Percentiles rank a stretch among this genome's conserved stretches.
These are phyloP conservation scores for Scaptodrosophila lebanonensis DNA, from an alignment of 1,140 invertebrate genomes.

Conservation along the genomic window DNA sequence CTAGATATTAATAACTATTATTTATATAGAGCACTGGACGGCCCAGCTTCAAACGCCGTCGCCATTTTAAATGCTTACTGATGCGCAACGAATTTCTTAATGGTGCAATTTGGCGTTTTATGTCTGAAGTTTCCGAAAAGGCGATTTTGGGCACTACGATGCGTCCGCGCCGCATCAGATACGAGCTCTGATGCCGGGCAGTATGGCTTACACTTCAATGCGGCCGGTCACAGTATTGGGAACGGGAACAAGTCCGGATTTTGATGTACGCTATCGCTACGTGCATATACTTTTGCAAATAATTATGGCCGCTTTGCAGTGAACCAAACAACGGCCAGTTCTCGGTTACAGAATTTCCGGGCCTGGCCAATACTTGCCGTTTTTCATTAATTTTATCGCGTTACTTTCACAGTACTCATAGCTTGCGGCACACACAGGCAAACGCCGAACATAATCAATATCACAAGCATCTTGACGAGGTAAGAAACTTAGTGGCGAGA, in stretches of 20 bases:
- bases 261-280: conserved; percentile 62
- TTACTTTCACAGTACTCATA: conserved; percentile 52
- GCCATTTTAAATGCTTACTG: conserved; percentile 74
- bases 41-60: conserved; percentile 6
- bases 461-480: too few species aligned
- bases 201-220: too few species aligned
- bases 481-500: too few species aligned
- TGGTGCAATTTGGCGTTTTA: conserved; percentile 76
- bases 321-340: conserved; percentile 17
- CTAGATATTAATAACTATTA: conserved; percentile 75
- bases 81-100: conserved; percentile 77
- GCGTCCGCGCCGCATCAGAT: background rate
- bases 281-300: conserved; percentile 74
- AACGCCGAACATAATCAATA: conserved; percentile 41
- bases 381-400: conserved; percentile 71
- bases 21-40: conserved; percentile 46
- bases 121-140: conserved; percentile 72
- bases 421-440: conserved; percentile 50
- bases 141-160: conserved; percentile 50
- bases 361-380: conserved; percentile 41
- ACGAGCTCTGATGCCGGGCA: too few species aligned
- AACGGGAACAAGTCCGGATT: conserved; percentile 21
- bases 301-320: conserved; percentile 63
- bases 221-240: background rate
- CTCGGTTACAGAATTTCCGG: conserved; percentile 9